Evolutionary conservation across 2,113 vertebrate genomes (phyloP), one percentile per base, ranked within the genome.

Genomic region (Desmodus rotundus): DNA sequence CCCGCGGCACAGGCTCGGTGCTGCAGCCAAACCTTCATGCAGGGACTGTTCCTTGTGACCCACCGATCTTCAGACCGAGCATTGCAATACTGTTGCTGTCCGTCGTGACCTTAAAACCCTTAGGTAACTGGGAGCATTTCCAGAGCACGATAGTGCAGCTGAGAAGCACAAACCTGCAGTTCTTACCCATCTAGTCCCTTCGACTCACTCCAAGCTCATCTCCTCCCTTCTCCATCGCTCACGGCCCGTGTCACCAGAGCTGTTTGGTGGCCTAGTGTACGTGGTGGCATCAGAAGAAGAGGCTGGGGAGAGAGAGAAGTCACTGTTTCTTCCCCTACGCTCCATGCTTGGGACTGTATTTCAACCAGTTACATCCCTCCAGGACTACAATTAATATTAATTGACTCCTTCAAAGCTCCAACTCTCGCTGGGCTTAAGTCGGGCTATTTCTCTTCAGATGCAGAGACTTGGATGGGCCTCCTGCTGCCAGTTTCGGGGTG

Each of bases 1-100:
- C 0, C 4, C 11, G 70, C 14, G 2, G 50, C n/a, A 19, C 3
- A 4, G 0, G n/a, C 3, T 77, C 78, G 56, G 33, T 61, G 28
- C 43, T 36, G 84, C 5, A 89, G 80, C 31, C 41, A 56, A 85
- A 80, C 38, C 2, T 2, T 13, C 19, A 36, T 2, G 0, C 12
- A 33, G n/a, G 14, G 15, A 17, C 38, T 52, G 14, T 52, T 81
- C 31, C 54, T 89, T n/a, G 45, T 52, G 61, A 61, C 7, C 33
- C 22, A 54, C 1, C 38, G 24, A 73, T 74, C 63, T 63, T 31
- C 28, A 14, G 14, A 61, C 58, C 2, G 58, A 61, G 10, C 24
- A 12, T 13, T 61, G 58, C 2, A 85, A 58, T 52, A 87, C 10
- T 47, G 7, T 13, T 38, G 20, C 20, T 65, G 61, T 2, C 5